Evolutionary conservation across 2,113 vertebrate genomes (phyloP).

Genomic region (Perca schrenkii): DNA sequence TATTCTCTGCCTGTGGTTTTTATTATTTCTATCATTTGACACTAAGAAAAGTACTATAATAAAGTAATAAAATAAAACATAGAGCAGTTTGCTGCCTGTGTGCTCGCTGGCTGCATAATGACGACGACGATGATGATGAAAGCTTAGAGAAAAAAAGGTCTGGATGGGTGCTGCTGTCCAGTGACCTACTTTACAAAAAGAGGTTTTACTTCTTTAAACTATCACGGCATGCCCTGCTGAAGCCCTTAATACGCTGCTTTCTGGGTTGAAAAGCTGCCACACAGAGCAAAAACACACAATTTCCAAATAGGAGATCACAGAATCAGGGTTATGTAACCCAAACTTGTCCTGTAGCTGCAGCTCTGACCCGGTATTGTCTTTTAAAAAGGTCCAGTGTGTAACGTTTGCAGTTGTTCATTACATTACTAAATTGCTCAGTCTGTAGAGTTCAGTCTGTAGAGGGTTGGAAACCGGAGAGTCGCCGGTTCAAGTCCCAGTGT

Average conservation of each 20-base stretch:
- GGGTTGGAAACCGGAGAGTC: too few species aligned
- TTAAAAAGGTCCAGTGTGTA: too few species aligned
- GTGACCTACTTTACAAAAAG: constrained; percentile 80
- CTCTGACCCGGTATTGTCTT: too few species aligned
- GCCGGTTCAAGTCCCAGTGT: too few species aligned
- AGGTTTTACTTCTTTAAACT: constrained; percentile 70
- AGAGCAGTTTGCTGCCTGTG: constrained; percentile 15
- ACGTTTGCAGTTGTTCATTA: too few species aligned
- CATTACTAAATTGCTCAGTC: too few species aligned
- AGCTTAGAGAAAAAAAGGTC: constrained; percentile 48
- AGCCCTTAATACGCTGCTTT: not conserved
- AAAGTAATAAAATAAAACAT: not conserved
- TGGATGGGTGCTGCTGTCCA: constrained; percentile 57
- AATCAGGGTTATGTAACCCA: not conserved
- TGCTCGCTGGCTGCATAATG: constrained; percentile 22
- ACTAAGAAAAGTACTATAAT: too few species aligned
- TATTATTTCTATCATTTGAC: too few species aligned
- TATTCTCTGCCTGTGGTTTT: too few species aligned
- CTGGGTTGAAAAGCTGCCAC: constrained; percentile 1
- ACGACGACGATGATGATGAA: not conserved
- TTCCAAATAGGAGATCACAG: not conserved
- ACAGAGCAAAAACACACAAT: not conserved
- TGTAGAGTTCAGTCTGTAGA: too few species aligned
- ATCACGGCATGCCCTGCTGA: constrained; percentile 27
- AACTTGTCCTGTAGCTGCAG: not conserved